A percentile compares a stretch with the other conserved stretches of the same genome.
phyloP scores from a whole-genome alignment of 2,888 invertebrate species.

The Pristionchus exspectatus region DNA sequence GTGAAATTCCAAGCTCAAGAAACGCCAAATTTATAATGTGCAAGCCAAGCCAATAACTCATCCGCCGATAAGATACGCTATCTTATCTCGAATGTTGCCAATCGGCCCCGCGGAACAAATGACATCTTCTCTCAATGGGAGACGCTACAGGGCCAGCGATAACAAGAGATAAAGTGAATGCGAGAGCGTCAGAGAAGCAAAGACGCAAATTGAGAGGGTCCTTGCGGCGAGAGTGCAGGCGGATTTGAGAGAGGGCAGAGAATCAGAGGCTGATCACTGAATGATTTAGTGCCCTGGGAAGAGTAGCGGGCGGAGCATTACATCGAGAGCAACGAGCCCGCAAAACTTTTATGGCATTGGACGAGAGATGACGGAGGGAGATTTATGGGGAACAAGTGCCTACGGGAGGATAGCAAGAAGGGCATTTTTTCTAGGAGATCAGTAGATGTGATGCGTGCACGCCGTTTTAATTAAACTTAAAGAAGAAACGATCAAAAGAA shows the following conservation, averaged over 20 bases:
- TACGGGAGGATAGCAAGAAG: background rate
- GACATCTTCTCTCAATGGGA: background rate
- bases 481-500: too few species aligned
- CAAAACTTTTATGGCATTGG: conserved; percentile 2
- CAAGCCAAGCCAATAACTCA: too few species aligned
- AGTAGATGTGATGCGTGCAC: too few species aligned
- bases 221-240: background rate
- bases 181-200: background rate
- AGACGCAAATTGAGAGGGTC: background rate
- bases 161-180: background rate
- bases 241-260: background rate
- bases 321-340: background rate
- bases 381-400: background rate
- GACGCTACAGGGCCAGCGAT: background rate
- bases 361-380: background rate
- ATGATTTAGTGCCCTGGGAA: background rate
- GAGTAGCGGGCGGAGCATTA: background rate
- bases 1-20: background rate
- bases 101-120: conserved; percentile 1
- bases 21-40: background rate
- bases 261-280: background rate
- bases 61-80: background rate
- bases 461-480: too few species aligned
- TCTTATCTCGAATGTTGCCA: conserved; percentile 8
- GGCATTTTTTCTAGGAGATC: too few species aligned